These are phyloP conservation scores for Speoplatyrhinus poulsoni DNA, from an alignment of 2,113 vertebrate genomes.

Conservation along the genomic window DNA sequence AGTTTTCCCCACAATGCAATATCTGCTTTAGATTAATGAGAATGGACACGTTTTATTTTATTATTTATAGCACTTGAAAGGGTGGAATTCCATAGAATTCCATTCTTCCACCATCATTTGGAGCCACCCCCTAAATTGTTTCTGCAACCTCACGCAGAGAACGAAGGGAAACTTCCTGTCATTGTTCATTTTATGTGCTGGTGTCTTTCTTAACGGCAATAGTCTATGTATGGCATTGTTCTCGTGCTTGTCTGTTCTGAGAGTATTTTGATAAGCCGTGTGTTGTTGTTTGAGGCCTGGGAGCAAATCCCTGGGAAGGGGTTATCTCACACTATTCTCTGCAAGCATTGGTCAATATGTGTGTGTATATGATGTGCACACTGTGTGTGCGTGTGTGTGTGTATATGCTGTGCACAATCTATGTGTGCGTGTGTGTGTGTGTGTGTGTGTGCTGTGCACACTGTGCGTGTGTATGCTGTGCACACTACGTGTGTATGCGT, in stretches of 20 bases:
- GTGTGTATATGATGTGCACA: neutral
- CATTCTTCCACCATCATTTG: conserved; percentile 19
- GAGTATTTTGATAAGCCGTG: conserved; percentile 57
- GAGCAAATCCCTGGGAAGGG: conserved; percentile 46
- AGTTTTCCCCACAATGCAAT: neutral
- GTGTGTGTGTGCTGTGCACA: too few relatives aligned
- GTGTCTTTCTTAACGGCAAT: neutral
- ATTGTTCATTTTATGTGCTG: conserved; percentile 10
- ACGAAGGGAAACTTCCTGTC: neutral
- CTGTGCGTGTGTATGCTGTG: too few relatives aligned
- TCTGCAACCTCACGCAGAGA: conserved; percentile 4
- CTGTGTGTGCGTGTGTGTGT: neutral
- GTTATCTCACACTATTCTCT: neutral
- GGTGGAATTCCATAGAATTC: conserved; percentile 23
- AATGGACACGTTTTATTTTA: conserved; percentile 36
- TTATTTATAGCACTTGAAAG: conserved; percentile 12
- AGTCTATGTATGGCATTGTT: conserved; percentile 31
- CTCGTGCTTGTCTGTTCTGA: conserved; percentile 36
- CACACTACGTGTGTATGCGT: neutral
- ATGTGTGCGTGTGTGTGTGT: neutral
- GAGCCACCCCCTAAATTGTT: conserved; percentile 23
- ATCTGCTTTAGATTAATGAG: conserved; percentile 41
- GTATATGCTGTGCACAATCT: neutral
- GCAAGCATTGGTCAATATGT: too few relatives aligned
- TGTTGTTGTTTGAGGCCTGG: conserved; percentile 41